These are phyloP conservation scores for Papilio helenus DNA, from an alignment of 1,140 invertebrate species.

Conservation along the genomic window DNA sequence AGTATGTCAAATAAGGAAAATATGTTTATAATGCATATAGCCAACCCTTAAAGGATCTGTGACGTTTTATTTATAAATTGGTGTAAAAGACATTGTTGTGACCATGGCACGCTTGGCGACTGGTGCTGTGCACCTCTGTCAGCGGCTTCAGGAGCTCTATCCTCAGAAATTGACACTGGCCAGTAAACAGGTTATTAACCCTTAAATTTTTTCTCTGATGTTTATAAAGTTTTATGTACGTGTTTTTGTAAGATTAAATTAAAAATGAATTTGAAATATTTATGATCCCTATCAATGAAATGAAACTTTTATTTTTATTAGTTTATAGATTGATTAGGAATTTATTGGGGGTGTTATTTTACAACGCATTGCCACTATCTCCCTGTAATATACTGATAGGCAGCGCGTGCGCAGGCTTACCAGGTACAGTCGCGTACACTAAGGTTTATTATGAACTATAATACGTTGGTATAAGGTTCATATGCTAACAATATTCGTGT, in stretches of 20 bases:
- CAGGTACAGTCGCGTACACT: neutral
- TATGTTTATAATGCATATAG: neutral
- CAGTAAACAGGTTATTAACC: constrained; percentile 60
- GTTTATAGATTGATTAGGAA: neutral
- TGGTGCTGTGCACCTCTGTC: constrained; percentile 68
- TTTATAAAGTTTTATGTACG: neutral
- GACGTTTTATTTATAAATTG: neutral
- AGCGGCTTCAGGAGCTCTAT: constrained; percentile 71
- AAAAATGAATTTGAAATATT: neutral
- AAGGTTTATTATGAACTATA: neutral
- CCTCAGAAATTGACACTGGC: constrained; percentile 65
- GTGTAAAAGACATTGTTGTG: constrained; percentile 29
- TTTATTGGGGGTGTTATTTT: neutral
- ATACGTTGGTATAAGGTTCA: neutral
- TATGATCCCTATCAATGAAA: neutral
- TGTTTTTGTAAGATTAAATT: neutral
- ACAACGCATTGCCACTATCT: neutral
- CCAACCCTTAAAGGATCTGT: neutral
- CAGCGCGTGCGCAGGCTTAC: neutral
- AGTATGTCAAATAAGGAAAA: neutral
- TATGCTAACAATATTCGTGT: neutral
- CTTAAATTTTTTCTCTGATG: constrained; percentile 28
- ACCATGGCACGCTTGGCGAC: constrained; percentile 68
- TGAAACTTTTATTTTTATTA: constrained; percentile 7
- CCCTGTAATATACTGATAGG: neutral